Evolutionary conservation across 2,888 invertebrate species (phyloP).

Genomic region (Mantis religiosa): DNA sequence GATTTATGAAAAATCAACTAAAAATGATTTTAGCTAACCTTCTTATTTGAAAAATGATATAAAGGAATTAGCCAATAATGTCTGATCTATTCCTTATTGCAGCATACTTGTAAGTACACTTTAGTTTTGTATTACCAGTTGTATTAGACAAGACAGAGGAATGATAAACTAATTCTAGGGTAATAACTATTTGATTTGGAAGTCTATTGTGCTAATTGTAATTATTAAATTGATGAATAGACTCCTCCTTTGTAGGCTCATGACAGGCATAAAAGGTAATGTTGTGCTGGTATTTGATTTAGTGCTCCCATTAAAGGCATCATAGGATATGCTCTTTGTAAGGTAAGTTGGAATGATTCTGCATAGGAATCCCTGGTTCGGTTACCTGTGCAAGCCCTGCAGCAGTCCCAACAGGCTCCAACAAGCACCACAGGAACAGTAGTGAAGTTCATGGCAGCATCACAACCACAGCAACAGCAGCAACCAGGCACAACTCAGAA

Average conservation of each 20-base stretch:
- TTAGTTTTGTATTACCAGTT: no score
- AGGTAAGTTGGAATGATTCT: not conserved
- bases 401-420: not conserved
- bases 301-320: not conserved
- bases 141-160: no score
- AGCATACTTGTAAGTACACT: no score
- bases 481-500: slow-evolving; percentile 32
- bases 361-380: not conserved
- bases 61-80: no score
- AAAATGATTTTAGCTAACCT: no score
- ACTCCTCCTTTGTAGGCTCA: not conserved
- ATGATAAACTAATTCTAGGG: no score
- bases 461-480: slow-evolving; percentile 31
- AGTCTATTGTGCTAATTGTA: no score
- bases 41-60: no score
- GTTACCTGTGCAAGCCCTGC: slow-evolving; percentile 3
- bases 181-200: no score
- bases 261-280: not conserved
- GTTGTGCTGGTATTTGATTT: not conserved
- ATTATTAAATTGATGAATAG: no score
- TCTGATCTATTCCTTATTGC: no score
- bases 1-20: no score
- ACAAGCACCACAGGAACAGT: slow-evolving; percentile 36
- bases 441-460: slow-evolving; percentile 45
- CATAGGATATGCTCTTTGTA: not conserved